These are phyloP conservation scores for Morone saxatilis DNA, from an alignment of 2,113 vertebrate species.

Conservation along the genomic window DNA sequence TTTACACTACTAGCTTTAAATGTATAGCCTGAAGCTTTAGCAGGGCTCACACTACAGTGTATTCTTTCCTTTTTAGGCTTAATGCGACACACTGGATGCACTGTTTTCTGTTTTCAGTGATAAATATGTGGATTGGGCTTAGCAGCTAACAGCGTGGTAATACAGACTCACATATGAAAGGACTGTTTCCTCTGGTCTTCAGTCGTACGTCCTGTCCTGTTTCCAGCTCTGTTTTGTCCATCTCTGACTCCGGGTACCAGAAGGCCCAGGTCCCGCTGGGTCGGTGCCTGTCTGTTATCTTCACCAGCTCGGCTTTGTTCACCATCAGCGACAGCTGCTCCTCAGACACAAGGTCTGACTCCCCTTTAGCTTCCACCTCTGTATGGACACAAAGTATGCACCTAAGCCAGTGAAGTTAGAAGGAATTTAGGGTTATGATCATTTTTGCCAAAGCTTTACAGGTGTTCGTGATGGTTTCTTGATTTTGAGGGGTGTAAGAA, in stretches of 20 bases:
- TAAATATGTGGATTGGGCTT: not conserved
- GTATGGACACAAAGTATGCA: not conserved
- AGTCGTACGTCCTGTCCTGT: slow-evolving; percentile 85
- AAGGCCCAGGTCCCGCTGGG: slow-evolving; percentile 85
- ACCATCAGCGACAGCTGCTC: slow-evolving; percentile 82
- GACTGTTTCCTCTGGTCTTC: slow-evolving; percentile 89
- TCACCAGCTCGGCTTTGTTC: slow-evolving; percentile 84
- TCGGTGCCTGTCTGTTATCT: slow-evolving; percentile 81
- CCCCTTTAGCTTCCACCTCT: slow-evolving; percentile 89
- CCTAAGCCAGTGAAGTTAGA: not conserved
- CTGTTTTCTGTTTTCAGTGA: not conserved
- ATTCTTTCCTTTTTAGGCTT: not conserved
- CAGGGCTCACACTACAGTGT: not conserved
- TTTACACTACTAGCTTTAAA: not conserved
- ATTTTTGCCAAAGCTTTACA: too few species aligned
- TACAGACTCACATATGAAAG: slow-evolving; percentile 88
- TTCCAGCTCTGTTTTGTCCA: slow-evolving; percentile 88
- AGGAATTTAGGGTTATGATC: not conserved
- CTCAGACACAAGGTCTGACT: slow-evolving; percentile 83
- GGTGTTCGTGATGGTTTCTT: too few species aligned
- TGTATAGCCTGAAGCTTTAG: not conserved
- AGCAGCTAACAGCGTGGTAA: not conserved
- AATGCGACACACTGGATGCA: not conserved
- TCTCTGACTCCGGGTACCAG: slow-evolving; percentile 88
- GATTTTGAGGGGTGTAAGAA: too few species aligned